Evolutionary conservation across 2,888 invertebrate genomes (phyloP), one percentile per base, ranked within the genome.

Genomic region (Drosophila pseudotalamancana): DNA sequence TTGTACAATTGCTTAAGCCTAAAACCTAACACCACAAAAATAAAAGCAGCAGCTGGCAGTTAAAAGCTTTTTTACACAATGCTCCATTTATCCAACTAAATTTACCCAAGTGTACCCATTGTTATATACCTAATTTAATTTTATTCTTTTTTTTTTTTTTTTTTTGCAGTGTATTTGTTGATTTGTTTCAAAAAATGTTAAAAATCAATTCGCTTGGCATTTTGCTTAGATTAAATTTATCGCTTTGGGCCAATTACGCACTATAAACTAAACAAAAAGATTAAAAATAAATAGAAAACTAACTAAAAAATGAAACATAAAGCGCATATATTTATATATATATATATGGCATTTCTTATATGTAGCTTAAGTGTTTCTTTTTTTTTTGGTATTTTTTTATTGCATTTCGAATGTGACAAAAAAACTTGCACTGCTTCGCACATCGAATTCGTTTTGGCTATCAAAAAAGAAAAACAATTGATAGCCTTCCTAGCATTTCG

Each of bases 381-480:
- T 12, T 4, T 16, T 5, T 27, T 9, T 5, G 2, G n/a, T 6
- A 8, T 16, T 18, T 18, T n/a, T 27, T 18, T 12, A 3, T 2
- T 25, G 11, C n/a, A n/a, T 54, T 68, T 66, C 69, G 70, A 67
- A 59, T 72, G 75, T 74, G 78, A 66, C 87, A 89, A 89, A 89
- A 89, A 88, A 90, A 90, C 89, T 90, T 90, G 90, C 90, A 90
- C 90, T 90, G 90, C 89, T 90, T 81, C 72, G 73, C 79, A 75
- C 75, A 71, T 81, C 75, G 62, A 66, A 66, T 70, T 75, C 43
- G 65, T 62, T 54, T 60, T 18, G 32, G 32, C 66, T 72, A 72
- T 62, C 72, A 50, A 59, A 42, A 32, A 61, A 46, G 27, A 29
- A 23, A 4, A 29, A 16, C 35, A 37, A 43, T 49, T 62, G 53